These are phyloP conservation scores for Yponomeuta sedellus DNA, from an alignment of 2,888 invertebrate genomes.

Conservation along the genomic window DNA sequence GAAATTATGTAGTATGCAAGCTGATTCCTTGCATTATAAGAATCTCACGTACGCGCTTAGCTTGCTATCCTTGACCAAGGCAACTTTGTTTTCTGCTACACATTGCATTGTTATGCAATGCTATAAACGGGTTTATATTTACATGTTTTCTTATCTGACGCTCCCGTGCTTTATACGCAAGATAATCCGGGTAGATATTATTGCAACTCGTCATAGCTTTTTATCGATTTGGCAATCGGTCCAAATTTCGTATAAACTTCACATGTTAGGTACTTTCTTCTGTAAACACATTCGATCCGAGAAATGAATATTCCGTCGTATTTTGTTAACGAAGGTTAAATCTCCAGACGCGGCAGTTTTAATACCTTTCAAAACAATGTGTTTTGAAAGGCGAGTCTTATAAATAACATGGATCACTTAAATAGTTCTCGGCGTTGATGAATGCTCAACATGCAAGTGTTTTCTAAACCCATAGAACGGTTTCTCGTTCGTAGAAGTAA, in stretches of 20 bases:
- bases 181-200: neutral
- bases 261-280: too few relatives aligned
- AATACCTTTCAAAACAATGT: neutral
- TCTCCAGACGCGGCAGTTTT: neutral
- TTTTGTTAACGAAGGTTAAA: neutral
- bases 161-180: neutral
- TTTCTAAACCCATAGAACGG: neutral
- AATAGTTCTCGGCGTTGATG: neutral
- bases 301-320: neutral
- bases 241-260: neutral
- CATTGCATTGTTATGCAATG: neutral
- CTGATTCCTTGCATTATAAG: neutral
- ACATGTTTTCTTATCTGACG: neutral
- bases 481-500: neutral
- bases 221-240: neutral
- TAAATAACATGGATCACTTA: neutral
- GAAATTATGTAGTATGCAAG: neutral
- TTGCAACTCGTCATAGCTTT: neutral
- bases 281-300: too few relatives aligned
- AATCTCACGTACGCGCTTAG: neutral
- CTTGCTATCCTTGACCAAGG: neutral
- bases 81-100: constrained; percentile 3
- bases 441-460: neutral
- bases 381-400: too few relatives aligned
- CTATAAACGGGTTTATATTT: neutral